phyloP scores from a whole-genome alignment of 2,113 vertebrate genomes.

The Myotis yumanensis region DNA sequence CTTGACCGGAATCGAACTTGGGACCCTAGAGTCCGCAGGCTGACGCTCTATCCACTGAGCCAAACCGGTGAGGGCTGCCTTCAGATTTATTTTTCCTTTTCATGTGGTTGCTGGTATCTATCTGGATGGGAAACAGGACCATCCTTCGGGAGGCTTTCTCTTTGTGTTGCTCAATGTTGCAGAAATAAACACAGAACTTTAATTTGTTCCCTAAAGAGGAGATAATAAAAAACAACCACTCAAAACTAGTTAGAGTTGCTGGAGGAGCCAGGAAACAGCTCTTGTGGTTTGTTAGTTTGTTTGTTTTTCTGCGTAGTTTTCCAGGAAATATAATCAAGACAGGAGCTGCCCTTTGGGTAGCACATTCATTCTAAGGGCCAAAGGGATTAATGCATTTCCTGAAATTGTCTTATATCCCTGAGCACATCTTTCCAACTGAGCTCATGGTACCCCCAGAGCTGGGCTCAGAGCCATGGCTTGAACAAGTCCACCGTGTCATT shows the following conservation, averaged over 20 bases:
- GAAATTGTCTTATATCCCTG: background rate
- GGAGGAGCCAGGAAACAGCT: constrained; percentile 35
- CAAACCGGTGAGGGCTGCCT: background rate
- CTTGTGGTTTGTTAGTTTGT: constrained; percentile 36
- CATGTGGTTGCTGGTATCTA: constrained; percentile 57
- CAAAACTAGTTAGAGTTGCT: constrained; percentile 44
- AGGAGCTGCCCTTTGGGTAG: constrained; percentile 8
- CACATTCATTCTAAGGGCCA: background rate
- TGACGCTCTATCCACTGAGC: no score
- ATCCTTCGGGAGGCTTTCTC: background rate
- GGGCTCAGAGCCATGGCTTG: background rate
- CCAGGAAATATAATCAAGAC: constrained; percentile 37
- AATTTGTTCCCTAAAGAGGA: constrained; percentile 64
- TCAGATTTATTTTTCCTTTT: constrained; percentile 38
- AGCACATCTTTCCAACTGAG: background rate
- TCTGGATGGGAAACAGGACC: constrained; percentile 1
- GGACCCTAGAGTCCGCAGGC: no score
- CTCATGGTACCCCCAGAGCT: background rate
- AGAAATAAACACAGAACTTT: constrained; percentile 65
- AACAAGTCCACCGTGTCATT: background rate
- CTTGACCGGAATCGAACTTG: no score
- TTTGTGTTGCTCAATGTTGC: constrained; percentile 49
- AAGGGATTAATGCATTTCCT: background rate
- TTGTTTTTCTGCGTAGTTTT: constrained; percentile 45
- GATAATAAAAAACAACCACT: constrained; percentile 53